phyloP scores from a whole-genome alignment of 2,113 vertebrate species.

The Conger conger region DNA sequence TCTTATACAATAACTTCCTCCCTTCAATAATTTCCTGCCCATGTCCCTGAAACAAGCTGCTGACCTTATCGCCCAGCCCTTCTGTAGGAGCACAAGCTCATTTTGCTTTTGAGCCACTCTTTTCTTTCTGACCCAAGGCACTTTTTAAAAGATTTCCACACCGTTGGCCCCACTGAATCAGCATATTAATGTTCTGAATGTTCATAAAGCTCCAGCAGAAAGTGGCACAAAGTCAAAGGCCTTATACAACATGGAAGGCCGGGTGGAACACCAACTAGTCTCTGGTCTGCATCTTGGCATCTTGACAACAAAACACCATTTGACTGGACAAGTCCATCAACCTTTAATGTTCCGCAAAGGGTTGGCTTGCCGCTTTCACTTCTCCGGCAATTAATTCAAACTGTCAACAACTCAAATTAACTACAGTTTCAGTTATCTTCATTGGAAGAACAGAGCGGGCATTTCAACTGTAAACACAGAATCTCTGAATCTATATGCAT shows the following conservation, averaged over 20 bases:
- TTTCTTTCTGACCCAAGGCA: neutral
- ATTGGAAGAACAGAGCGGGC: neutral
- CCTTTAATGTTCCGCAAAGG: no score
- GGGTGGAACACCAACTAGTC: neutral
- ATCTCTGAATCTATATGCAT: no score
- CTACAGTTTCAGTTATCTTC: neutral
- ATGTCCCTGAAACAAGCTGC: neutral
- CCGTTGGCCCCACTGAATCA: neutral
- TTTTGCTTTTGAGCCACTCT: no score
- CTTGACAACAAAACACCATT: neutral
- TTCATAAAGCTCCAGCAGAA: neutral
- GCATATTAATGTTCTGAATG: neutral
- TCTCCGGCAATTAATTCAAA: neutral
- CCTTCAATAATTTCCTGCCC: neutral
- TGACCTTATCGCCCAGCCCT: neutral
- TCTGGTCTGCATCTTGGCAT: neutral
- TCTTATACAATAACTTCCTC: no score
- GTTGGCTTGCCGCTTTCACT: neutral
- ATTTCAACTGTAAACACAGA: no score
- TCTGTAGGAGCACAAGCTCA: no score
- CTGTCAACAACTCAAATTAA: neutral
- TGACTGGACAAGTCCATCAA: neutral
- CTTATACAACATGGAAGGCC: neutral
- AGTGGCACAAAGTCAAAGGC: neutral
- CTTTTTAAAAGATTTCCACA: neutral